phyloP scores from a whole-genome alignment of 2,113 vertebrate species.

The Cynopterus brachyotis region DNA sequence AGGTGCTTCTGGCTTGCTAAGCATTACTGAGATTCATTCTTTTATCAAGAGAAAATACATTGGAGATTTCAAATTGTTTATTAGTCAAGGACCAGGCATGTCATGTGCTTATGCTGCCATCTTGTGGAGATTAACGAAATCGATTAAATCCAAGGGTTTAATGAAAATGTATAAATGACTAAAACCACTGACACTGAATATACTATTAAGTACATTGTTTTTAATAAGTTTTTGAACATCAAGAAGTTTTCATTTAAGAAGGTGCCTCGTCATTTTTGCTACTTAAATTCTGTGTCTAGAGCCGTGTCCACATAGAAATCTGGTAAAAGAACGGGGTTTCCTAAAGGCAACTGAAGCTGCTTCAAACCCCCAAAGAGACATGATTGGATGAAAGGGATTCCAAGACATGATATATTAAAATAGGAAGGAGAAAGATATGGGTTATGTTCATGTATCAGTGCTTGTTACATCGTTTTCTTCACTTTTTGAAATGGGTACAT shows the following conservation, averaged over 20 bases:
- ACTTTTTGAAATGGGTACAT: neutral
- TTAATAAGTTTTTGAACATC: neutral
- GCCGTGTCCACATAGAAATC: neutral
- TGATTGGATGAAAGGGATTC: neutral
- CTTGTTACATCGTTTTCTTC: neutral
- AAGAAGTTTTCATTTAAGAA: neutral
- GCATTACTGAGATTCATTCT: neutral
- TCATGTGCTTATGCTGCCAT: conserved; percentile 74
- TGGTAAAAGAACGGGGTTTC: neutral
- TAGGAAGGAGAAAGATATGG: neutral
- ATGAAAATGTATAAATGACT: neutral
- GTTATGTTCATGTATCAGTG: fast-evolving
- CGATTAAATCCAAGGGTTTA: neutral
- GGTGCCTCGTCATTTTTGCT: neutral
- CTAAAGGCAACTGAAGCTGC: neutral
- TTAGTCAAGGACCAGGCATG: neutral
- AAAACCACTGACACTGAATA: neutral
- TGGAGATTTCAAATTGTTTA: neutral
- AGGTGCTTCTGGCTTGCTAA: neutral
- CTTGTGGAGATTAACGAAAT: conserved; percentile 69
- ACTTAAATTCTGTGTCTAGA: neutral
- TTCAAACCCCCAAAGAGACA: neutral
- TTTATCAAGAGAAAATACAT: neutral
- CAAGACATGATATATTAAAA: neutral
- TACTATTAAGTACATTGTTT: neutral